A percentile compares a stretch with the other conserved stretches of the same genome.
phyloP scores from a whole-genome alignment of 2,797 vertebrate genomes.

The Dryobates pubescens region DNA sequence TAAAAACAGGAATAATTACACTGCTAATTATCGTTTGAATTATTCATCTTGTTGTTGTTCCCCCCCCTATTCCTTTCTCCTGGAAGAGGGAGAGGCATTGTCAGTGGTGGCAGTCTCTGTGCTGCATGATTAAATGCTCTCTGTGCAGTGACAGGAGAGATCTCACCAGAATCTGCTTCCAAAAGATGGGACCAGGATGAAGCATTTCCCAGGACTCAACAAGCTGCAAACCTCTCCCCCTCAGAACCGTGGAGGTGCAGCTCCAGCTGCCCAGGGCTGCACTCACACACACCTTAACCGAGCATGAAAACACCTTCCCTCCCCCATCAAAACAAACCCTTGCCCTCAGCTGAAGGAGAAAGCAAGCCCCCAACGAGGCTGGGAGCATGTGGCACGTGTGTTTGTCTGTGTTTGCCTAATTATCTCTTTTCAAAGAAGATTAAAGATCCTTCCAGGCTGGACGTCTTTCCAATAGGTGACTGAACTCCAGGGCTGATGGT shows the following conservation, averaged over 20 bases:
- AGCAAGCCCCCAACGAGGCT: not conserved
- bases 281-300: not conserved
- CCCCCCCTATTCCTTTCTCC: conserved; percentile 38
- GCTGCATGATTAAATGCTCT: conserved; percentile 36
- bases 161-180: conserved; percentile 41
- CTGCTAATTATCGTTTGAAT: conserved; percentile 69
- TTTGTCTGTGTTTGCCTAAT: conserved; percentile 52
- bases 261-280: not conserved
- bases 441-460: conserved; percentile 39
- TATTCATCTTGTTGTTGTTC: conserved; percentile 62
- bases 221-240: not conserved
- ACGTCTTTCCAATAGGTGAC: conserved; percentile 68
- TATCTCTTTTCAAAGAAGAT: conserved; percentile 54
- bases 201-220: conserved; percentile 16
- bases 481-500: conserved; percentile 40
- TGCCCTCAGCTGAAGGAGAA: not conserved
- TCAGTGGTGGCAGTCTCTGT: conserved; percentile 56
- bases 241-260: not conserved
- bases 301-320: not conserved
- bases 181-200: not conserved
- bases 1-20: conserved; percentile 73
- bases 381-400: not conserved
- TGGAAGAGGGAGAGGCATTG: conserved; percentile 58
- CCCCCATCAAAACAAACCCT: not conserved
- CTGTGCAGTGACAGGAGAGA: not conserved